Conservation (phyloP, 2,113 vertebrate species). For the Baryphthengus martii region DNA sequence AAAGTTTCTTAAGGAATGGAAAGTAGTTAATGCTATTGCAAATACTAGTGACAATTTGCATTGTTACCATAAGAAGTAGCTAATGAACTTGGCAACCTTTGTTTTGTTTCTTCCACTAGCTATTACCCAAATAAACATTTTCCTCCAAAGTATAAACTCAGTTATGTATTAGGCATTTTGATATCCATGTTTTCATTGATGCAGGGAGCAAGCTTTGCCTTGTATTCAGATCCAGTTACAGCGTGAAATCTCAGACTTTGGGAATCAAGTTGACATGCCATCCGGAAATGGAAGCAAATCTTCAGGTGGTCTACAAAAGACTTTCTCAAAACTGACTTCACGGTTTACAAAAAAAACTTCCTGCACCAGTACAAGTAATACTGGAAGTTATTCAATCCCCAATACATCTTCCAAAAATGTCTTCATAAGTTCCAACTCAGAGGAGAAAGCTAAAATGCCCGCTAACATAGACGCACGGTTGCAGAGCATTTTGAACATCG, state of each 20-base stretch:
- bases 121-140: not conserved
- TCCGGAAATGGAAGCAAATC: conserved; percentile 86
- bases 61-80: not conserved
- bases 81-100: not conserved
- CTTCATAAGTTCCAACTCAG: conserved; percentile 76
- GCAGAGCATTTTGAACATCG: conserved; percentile 86
- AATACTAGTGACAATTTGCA: not conserved
- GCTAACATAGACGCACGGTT: conserved; percentile 76
- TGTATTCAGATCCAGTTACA: conserved; percentile 97
- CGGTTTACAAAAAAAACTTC: conserved; percentile 95
- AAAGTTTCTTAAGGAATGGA: not conserved
- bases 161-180: not conserved
- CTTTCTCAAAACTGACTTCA: conserved; percentile 96
- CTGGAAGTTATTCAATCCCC: conserved; percentile 89
- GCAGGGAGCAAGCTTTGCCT: conserved; percentile 92
- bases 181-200: not conserved
- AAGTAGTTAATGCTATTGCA: not conserved
- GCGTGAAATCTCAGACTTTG: conserved; percentile 86
- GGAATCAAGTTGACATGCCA: conserved; percentile 82
- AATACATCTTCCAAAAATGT: conserved; percentile 88
- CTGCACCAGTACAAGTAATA: conserved; percentile 78
- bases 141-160: not conserved
- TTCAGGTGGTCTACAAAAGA: conserved; percentile 92
- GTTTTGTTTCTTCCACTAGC: not conserved
- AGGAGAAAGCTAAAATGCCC: conserved; percentile 86